Evolutionary conservation across 2,113 vertebrate genomes (phyloP).

Genomic region (Chrysochloris asiatica): DNA sequence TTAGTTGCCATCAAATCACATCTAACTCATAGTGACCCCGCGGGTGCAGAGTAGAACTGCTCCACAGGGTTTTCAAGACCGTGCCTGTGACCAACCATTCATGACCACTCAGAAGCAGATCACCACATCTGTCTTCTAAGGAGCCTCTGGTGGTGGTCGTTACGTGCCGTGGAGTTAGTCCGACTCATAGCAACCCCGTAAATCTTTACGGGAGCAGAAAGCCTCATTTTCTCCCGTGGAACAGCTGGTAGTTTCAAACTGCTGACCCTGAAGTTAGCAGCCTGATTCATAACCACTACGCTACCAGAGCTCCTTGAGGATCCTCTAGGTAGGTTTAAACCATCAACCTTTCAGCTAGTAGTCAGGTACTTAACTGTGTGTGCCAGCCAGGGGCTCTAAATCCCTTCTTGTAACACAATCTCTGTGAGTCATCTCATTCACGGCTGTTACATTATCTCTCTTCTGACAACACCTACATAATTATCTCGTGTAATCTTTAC

Average conservation of each 20-base stretch:
- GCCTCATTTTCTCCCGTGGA: too few relatives aligned
- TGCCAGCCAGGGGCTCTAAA: neutral
- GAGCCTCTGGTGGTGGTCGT: too few relatives aligned
- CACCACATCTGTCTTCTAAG: too few relatives aligned
- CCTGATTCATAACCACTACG: too few relatives aligned
- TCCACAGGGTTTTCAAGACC: neutral
- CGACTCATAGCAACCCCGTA: too few relatives aligned
- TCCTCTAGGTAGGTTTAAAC: neutral
- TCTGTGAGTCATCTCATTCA: neutral
- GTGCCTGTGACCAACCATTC: neutral
- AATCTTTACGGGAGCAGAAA: too few relatives aligned
- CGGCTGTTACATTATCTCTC: neutral
- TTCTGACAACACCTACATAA: neutral
- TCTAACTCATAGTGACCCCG: too few relatives aligned
- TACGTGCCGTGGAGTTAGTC: too few relatives aligned
- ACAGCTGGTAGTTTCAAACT: too few relatives aligned
- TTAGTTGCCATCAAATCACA: neutral
- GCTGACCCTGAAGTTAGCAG: too few relatives aligned
- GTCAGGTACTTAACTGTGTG: neutral
- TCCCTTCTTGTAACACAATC: neutral
- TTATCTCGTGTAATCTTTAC: neutral
- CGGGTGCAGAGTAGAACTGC: neutral
- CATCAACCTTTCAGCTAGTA: neutral
- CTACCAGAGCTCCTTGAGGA: too few relatives aligned
- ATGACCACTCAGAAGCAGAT: neutral